Conservation (phyloP, 1,140 invertebrate genomes). For the Potamilus streckersoni region DNA sequence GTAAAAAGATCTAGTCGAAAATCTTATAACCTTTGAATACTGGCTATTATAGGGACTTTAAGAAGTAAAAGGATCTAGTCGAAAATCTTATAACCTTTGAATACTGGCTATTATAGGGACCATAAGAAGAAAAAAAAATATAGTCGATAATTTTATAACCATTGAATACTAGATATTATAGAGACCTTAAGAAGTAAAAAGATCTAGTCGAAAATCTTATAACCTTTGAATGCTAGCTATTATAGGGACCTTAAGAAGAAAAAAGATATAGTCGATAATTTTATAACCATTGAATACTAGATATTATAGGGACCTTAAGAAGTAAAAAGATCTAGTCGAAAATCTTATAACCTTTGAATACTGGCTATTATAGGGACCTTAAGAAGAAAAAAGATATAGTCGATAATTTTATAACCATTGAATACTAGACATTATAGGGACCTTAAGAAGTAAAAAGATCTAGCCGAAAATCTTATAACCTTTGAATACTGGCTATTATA, state of each 20-base stretch:
- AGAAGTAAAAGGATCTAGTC: background rate
- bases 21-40: background rate
- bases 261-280: background rate
- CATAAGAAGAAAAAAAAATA: background rate
- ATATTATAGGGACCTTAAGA: background rate
- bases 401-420: background rate
- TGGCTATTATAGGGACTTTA: background rate
- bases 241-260: background rate
- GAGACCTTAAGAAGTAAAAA: background rate
- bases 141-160: too few relatives aligned
- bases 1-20: background rate
- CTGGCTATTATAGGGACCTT: background rate
- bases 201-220: too few relatives aligned
- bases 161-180: background rate
- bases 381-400: background rate
- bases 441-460: background rate
- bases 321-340: background rate
- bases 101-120: background rate
- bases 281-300: background rate
- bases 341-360: background rate
- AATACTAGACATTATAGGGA: background rate
- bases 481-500: background rate
- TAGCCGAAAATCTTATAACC: too few relatives aligned
- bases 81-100: background rate
- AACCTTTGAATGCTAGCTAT: background rate